Conservation (phyloP, 2,888 invertebrate genomes). For the Cabera pusaria region DNA sequence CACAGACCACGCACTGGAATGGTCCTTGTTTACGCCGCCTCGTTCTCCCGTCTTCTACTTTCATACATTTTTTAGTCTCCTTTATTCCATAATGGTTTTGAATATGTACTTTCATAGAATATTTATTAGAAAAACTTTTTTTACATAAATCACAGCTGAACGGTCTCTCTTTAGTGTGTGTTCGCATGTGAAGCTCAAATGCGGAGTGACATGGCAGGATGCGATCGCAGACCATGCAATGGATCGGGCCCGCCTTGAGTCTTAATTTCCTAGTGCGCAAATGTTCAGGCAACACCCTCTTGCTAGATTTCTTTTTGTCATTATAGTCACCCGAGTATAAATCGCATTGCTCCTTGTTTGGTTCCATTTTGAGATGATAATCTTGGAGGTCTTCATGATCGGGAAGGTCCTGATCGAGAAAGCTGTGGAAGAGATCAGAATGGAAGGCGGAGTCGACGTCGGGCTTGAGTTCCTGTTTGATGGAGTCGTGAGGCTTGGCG, state of each 20-base stretch:
- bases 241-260: constrained; percentile 24
- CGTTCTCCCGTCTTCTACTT: constrained; percentile 36
- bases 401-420: no score
- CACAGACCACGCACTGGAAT: constrained; percentile 62
- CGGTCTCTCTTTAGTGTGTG: constrained; percentile 31
- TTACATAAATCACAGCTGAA: constrained; percentile 28
- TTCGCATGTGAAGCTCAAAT: constrained; percentile 23
- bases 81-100: constrained; percentile 19
- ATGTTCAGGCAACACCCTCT: constrained; percentile 14
- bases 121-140: constrained; percentile 22
- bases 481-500: constrained; percentile 6
- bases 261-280: constrained; percentile 16
- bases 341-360: neutral
- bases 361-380: neutral
- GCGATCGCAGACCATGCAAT: constrained; percentile 26
- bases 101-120: constrained; percentile 23
- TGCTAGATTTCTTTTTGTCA: constrained; percentile 9
- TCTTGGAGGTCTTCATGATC: no score
- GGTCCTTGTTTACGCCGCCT: constrained; percentile 46
- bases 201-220: constrained; percentile 24
- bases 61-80: constrained; percentile 1
- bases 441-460: constrained; percentile 33
- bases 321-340: neutral
- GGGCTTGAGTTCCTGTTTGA: constrained; percentile 38
- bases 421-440: no score